Evolutionary conservation across 1,140 invertebrate genomes (phyloP), one percentile per base, ranked within the genome.

Genomic region (Neodiprion fabricii): DNA sequence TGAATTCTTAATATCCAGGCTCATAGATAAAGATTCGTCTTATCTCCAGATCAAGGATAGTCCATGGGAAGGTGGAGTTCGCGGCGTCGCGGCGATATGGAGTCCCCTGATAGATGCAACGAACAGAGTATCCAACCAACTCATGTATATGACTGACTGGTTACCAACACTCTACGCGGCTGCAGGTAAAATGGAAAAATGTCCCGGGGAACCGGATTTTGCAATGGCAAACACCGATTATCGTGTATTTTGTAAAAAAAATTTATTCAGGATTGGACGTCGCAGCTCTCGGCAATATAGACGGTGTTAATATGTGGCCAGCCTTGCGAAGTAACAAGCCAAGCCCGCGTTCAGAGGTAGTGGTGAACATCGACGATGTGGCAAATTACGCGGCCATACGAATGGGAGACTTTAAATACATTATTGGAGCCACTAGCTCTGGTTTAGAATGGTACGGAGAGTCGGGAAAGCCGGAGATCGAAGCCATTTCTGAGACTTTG

Each of bases 91-190:
- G 0, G 92, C 95, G 14, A 87, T 98, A 75, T 97, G 95, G 95
- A 95, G 93, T 85, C 92, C 94, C 0, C 83, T 93, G 14, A 84
- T 92, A 48, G 88, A 89, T 67, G 86, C 92, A 65, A 85, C 88
- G 10, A 89, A 90, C 78, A 85, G 92, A 79, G 90, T 95, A 0
- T 94, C 92, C 61, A 91, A 93, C 75, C 91, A 95, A 65, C 89
- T 97, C 74, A 93, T 97, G 81, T 95, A 96, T 79, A 91, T 97
- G 7, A 89, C 90, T 12, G 97, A 98, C 85, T 97, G 96, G 95
- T 82, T 98, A 49, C 96, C 96, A 0, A 97, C 96, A 0, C 86
- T 98, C 1, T 91, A 89, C 48, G 87, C 89, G 72, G 92, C 91
- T 14, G 91, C 91, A 61, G 92, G 92, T 89, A 86, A 85, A 72